Conservation (phyloP, 2,113 vertebrate genomes). For the Alethe castanea region DNA sequence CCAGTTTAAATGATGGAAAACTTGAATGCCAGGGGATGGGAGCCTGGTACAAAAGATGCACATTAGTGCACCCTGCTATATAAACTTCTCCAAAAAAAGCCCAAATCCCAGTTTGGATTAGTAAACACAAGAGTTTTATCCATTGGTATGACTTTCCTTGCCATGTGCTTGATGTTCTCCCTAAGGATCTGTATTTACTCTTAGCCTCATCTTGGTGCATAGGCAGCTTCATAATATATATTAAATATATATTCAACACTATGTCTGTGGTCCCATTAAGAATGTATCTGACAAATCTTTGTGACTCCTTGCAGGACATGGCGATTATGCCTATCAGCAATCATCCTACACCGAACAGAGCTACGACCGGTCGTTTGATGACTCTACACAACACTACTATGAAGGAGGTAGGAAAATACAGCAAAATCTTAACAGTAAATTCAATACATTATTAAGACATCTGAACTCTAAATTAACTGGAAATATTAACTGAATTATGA, state of each 20-base stretch:
- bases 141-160: not conserved
- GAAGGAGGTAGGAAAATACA: conserved; percentile 83
- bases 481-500: not conserved
- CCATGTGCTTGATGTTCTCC: not conserved
- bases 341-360: conserved; percentile 90
- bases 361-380: conserved; percentile 90
- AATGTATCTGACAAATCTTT: not conserved
- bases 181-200: not conserved
- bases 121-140: not conserved
- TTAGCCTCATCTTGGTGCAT: not conserved
- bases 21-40: not conserved
- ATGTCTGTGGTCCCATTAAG: not conserved
- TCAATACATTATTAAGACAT: not conserved
- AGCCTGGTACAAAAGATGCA: not conserved
- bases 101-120: not conserved
- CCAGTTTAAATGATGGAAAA: not conserved
- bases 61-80: not conserved
- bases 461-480: not conserved
- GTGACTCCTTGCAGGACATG: conserved; percentile 76
- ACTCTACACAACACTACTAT: conserved; percentile 93
- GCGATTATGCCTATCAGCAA: conserved; percentile 92
- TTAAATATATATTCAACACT: not conserved
- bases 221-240: not conserved
- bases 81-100: not conserved
- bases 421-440: not conserved